Evolutionary conservation across 1,140 invertebrate genomes (phyloP).

Genomic region (Drosophila mayri): DNA sequence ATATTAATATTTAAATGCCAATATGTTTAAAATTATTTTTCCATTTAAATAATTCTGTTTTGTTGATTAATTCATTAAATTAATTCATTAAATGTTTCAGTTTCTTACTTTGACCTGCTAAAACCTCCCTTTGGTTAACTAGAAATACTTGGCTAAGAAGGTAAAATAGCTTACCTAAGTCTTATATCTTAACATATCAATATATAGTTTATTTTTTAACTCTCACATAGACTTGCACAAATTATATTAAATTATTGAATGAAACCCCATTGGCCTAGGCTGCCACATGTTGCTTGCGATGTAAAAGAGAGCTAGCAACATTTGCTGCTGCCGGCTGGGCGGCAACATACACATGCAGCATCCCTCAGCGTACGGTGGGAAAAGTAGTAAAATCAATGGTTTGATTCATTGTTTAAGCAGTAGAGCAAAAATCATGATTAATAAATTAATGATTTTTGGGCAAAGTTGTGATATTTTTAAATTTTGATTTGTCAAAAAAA

Average conservation of each 20-base stretch:
- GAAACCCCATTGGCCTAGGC: not conserved
- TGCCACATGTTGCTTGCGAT: not conserved
- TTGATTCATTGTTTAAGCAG: not conserved
- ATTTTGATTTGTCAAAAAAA: no score
- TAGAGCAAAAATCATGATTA: not conserved
- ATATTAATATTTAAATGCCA: not conserved
- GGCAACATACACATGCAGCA: constrained; percentile 3
- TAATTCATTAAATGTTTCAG: not conserved
- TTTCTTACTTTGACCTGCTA: not conserved
- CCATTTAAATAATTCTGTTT: not conserved
- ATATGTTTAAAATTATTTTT: not conserved
- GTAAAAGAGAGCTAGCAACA: constrained; percentile 11
- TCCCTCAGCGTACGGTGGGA: constrained; percentile 1
- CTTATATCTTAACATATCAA: no score
- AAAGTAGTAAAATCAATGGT: no score
- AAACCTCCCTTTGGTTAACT: not conserved
- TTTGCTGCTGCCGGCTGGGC: not conserved
- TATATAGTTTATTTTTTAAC: not conserved
- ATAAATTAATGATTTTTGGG: no score
- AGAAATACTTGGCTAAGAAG: not conserved
- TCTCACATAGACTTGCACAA: not conserved
- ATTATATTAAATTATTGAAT: not conserved
- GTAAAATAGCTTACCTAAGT: not conserved
- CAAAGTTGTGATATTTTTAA: no score
- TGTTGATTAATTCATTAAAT: no score